Evolutionary conservation across 2,797 vertebrate species (phyloP).

Genomic region (Gouania willdenowi): DNA sequence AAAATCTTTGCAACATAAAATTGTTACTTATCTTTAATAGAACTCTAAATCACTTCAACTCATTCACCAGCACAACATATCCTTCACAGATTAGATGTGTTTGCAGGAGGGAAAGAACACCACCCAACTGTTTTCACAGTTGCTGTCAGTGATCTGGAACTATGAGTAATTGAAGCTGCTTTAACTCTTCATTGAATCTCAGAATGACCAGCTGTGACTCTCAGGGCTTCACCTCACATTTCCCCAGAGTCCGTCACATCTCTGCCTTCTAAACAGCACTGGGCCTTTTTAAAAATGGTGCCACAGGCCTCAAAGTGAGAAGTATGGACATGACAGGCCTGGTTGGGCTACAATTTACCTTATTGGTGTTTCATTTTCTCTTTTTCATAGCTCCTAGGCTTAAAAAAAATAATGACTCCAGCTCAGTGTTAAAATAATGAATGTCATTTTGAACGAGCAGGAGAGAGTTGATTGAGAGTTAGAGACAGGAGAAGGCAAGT

Average conservation of each 20-base stretch:
- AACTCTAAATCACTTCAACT: no score
- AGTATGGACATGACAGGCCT: no score
- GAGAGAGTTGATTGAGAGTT: conserved; percentile 14
- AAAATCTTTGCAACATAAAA: no score
- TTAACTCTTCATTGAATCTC: conserved; percentile 32
- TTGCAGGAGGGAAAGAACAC: no score
- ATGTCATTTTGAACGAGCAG: conserved; percentile 64
- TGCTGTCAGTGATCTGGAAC: no score
- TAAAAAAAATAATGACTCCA: conserved; percentile 58
- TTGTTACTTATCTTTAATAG: no score
- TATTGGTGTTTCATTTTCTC: conserved; percentile 36
- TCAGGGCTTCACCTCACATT: conserved; percentile 45
- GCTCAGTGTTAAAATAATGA: conserved; percentile 76
- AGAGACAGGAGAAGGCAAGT: conserved; percentile 35
- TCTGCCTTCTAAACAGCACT: conserved; percentile 31
- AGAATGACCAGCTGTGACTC: conserved; percentile 24
- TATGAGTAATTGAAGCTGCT: conserved; percentile 8
- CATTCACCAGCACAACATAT: no score
- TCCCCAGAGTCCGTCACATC: conserved; percentile 52
- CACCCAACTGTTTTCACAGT: no score
- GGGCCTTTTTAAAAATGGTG: no score
- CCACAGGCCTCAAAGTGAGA: conserved; percentile 21
- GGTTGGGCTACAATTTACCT: conserved; percentile 29
- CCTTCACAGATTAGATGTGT: no score
- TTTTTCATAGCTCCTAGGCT: conserved; percentile 4